phyloP scores from a whole-genome alignment of 2,797 vertebrate species.

The Chelonia mydas region DNA sequence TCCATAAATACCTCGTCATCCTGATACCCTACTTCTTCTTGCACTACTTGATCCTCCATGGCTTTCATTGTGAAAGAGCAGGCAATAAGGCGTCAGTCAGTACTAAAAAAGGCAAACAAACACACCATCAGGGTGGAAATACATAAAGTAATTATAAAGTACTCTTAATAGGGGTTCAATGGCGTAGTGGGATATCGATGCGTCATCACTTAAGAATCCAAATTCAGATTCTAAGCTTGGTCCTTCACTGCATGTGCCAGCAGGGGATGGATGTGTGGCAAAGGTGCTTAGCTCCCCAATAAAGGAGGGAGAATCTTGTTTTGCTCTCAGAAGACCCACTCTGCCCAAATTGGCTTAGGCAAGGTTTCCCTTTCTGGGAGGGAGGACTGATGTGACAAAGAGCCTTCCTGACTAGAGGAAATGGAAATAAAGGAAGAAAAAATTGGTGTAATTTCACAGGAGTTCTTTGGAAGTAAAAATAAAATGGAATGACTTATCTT shows the following conservation, averaged over 20 bases:
- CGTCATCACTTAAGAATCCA: neutral
- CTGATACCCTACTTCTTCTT: constrained; percentile 86
- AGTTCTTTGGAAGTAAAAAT: neutral
- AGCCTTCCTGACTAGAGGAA: neutral
- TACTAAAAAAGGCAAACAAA: constrained; percentile 65
- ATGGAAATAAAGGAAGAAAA: neutral
- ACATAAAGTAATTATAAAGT: neutral
- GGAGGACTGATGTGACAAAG: neutral
- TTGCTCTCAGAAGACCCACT: neutral
- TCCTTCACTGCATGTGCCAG: neutral
- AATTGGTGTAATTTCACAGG: neutral
- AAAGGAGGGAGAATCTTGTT: neutral
- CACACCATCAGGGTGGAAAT: neutral
- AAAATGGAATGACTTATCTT: neutral
- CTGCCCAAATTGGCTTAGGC: neutral
- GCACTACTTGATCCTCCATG: constrained; percentile 91
- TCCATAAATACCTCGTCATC: constrained; percentile 89
- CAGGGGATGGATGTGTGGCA: neutral
- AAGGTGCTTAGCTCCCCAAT: neutral
- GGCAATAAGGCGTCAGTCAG: constrained; percentile 36
- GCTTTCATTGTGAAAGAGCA: constrained; percentile 82
- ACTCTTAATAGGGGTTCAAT: neutral
- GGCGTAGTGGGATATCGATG: neutral
- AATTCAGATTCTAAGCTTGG: neutral
- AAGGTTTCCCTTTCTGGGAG: neutral